These are phyloP conservation scores for Drosophila setosimentum DNA, from an alignment of 2,888 invertebrate species.

Conservation along the genomic window DNA sequence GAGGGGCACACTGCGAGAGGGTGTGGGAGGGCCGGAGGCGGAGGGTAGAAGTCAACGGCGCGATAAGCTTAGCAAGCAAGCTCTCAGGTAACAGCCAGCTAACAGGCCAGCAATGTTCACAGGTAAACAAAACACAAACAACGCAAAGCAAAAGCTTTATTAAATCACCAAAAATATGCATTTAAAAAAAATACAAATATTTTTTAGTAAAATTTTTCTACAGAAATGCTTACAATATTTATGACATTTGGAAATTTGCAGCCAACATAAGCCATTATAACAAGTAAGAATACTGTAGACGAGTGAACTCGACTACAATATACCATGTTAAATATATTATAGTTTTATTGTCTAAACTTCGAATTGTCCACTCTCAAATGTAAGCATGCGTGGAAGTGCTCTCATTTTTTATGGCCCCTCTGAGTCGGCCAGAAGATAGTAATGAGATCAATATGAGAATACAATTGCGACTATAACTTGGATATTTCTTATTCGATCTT, in stretches of 20 bases:
- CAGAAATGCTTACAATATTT: background rate
- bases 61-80: slow-evolving; percentile 63
- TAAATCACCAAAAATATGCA: slow-evolving; percentile 1
- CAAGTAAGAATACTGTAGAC: background rate
- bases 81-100: slow-evolving; percentile 60
- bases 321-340: background rate
- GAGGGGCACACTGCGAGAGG: slow-evolving; percentile 11
- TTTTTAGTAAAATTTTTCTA: background rate
- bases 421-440: background rate
- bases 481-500: background rate
- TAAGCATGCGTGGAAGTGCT: background rate
- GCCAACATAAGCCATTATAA: background rate
- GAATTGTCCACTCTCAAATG: background rate
- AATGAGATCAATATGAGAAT: background rate
- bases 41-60: slow-evolving; percentile 15
- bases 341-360: background rate
- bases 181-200: background rate
- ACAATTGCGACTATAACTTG: background rate
- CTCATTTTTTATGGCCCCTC: background rate
- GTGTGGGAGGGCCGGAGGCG: background rate
- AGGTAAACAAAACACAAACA: slow-evolving; percentile 66
- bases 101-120: slow-evolving; percentile 24
- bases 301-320: background rate
- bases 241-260: background rate
- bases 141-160: slow-evolving; percentile 7